Evolutionary conservation across 2,888 invertebrate species (phyloP).

Genomic region (Troides aeacus): DNA sequence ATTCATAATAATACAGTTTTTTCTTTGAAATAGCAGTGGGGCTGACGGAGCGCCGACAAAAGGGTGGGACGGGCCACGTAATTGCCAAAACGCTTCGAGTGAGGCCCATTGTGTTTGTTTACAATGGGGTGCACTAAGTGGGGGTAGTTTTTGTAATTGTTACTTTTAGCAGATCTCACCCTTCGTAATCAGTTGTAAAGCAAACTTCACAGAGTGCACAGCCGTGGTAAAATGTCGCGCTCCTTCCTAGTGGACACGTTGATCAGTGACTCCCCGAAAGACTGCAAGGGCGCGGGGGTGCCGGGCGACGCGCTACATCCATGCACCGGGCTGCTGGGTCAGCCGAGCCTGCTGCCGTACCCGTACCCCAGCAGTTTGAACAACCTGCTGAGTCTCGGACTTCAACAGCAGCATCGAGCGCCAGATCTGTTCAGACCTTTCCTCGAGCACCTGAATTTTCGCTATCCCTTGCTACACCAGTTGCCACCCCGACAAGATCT

Average conservation of each 20-base stretch:
- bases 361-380: conserved; percentile 82
- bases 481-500: conserved; percentile 63
- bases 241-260: conserved; percentile 91
- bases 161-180: conserved; percentile 61
- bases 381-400: conserved; percentile 82
- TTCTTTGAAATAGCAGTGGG: conserved; percentile 59
- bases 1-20: conserved; percentile 66
- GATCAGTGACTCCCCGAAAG: conserved; percentile 82
- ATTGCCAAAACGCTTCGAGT: conserved; percentile 79
- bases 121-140: conserved; percentile 77
- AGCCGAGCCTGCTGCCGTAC: conserved; percentile 80
- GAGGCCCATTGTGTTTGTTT: conserved; percentile 75
- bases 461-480: conserved; percentile 67
- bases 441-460: conserved; percentile 67
- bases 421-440: conserved; percentile 75
- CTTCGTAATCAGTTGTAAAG: conserved; percentile 59
- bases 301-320: conserved; percentile 64
- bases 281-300: conserved; percentile 61
- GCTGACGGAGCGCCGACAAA: conserved; percentile 75
- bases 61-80: conserved; percentile 78
- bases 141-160: conserved; percentile 80
- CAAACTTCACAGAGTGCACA: conserved; percentile 46
- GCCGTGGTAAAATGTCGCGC: conserved; percentile 82
- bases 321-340: conserved; percentile 63
- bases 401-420: conserved; percentile 79